Base-by-base conservation (phyloP, 1,140 invertebrate species). In the Bombus superbus region DNA sequence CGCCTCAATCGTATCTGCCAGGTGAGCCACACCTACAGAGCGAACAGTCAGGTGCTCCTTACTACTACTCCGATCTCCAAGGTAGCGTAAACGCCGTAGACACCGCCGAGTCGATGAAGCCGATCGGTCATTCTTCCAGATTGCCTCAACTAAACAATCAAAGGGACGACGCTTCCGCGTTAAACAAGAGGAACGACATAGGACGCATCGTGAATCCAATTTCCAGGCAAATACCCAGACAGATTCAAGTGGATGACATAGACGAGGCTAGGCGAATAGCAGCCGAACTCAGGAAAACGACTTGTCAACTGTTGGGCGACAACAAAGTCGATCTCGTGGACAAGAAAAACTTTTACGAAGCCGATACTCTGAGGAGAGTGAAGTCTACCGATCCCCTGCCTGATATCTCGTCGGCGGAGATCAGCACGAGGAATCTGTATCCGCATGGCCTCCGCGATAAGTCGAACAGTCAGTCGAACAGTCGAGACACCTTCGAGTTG, bases 41-140 rank as follows among this genome's bases (percentile, higher is more conserved):
- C 32, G 92, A 95, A 40, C 92, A 93, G 57, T 87, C 92, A 4
- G 94, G 94, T 28, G 97, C 97, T 28, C 98, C 98, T 1, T 98
- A 98, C 92, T 98, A 98, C 92, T 98, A 98, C 94, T 98, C 98
- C 0, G 98, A 98, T 94, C 94, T 98, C n/a, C 94, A 91, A 75
- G 89, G 90, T 0, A 91, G 86, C 38, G 82, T 76, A 25, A 91
- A 73, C 42, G 77, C 76, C 1, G 62, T 72, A 38, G 90, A 88
- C 42, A 87, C 73, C 32, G 92, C 0, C 40, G 92, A 84, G 80
- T 87, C 89, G 86, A 91, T 87, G 82, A 94, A 89, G 38, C 91
- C 86, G 71, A 90, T 86, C 53, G 91, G 90, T 0, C 91, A 94
- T 72, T 92, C 91, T 0, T 92, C 93, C 25, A 91, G 94, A 53